Evolutionary conservation across 2,888 invertebrate species (phyloP).

Genomic region (Dexiosoma caninum): DNA sequence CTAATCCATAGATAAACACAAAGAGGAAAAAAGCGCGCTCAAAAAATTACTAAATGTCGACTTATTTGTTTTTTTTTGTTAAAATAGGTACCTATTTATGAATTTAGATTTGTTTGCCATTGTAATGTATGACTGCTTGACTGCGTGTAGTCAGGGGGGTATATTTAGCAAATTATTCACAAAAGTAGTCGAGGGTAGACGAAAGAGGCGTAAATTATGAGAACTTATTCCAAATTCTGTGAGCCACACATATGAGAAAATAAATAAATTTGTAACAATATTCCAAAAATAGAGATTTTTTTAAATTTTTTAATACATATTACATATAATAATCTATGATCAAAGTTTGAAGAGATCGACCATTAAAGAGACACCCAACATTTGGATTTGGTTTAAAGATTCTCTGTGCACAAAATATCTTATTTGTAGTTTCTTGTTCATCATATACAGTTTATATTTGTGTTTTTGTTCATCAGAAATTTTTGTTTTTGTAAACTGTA

Average conservation of each 20-base stretch:
- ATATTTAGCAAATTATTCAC: not conserved
- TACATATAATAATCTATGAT: too few relatives aligned
- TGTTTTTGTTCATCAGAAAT: constrained; percentile 32
- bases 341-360: too few relatives aligned
- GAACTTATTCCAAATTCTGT: not conserved
- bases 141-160: not conserved
- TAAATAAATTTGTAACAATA: too few relatives aligned
- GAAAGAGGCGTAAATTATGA: not conserved
- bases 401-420: not conserved
- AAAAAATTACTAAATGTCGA: constrained; percentile 57
- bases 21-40: constrained; percentile 63
- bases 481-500: constrained; percentile 74
- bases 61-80: not conserved
- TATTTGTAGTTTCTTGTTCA: constrained; percentile 43
- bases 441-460: constrained; percentile 22
- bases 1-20: constrained; percentile 30
- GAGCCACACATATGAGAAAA: not conserved
- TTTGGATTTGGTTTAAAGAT: too few relatives aligned
- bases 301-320: too few relatives aligned
- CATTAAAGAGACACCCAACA: too few relatives aligned
- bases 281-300: too few relatives aligned
- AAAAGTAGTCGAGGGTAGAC: not conserved
- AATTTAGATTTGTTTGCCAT: too few relatives aligned
- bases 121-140: too few relatives aligned
- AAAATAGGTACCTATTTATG: not conserved